Conservation (phyloP, 2,888 invertebrate species). For the Harpalus rufipes region DNA sequence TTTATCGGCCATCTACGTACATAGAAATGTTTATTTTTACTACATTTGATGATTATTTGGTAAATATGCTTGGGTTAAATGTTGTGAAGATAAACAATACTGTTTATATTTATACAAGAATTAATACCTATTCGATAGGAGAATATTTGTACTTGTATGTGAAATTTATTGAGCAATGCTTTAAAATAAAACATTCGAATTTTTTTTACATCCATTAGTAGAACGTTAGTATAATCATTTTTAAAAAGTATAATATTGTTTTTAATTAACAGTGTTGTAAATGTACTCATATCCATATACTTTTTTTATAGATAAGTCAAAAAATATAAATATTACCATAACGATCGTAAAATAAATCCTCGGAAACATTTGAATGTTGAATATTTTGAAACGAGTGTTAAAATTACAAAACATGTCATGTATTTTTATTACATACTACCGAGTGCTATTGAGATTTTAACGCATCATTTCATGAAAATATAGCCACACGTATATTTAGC, state of each 20-base stretch:
- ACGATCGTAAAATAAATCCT: constrained; percentile 21
- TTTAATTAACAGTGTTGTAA: constrained; percentile 28
- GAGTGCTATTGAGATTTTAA: constrained; percentile 42
- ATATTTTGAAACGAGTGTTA: not conserved
- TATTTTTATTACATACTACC: constrained; percentile 35
- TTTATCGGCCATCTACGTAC: too few relatives aligned
- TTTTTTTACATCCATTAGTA: not conserved
- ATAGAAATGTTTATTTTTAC: not conserved
- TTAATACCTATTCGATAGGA: not conserved
- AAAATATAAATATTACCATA: constrained; percentile 31
- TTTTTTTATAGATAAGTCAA: constrained; percentile 32
- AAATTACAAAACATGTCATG: constrained; percentile 26
- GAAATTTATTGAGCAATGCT: not conserved
- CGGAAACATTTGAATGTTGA: not conserved
- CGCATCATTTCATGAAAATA: constrained; percentile 23
- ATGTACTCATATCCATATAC: not conserved
- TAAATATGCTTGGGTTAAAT: not conserved
- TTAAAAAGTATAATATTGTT: constrained; percentile 1
- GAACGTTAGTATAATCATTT: not conserved
- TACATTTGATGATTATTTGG: not conserved
- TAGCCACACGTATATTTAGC: not conserved
- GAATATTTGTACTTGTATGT: not conserved
- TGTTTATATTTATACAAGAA: not conserved
- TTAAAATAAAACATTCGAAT: not conserved
- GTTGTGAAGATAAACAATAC: not conserved